Evolutionary conservation across 1,140 invertebrate genomes (phyloP), one percentile per base, ranked within the genome.

Genomic region (Drosophila ohnishii): DNA sequence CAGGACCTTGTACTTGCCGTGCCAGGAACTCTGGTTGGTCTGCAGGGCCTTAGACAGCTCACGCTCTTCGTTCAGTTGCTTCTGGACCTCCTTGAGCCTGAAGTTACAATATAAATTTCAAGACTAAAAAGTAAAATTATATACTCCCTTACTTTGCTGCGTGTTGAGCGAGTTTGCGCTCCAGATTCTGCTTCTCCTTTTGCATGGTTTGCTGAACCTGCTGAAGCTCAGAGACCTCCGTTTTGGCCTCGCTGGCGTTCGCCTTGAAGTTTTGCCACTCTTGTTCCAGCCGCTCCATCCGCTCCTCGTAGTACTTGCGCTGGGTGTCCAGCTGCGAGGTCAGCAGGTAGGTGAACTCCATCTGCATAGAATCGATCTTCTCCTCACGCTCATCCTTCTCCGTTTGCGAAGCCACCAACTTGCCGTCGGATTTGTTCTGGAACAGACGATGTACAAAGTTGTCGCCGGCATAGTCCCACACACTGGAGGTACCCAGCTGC

Each of bases 341-440:
- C n/a, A 99, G 92, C 50, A 99, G 93, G 93, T 99, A 99, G 0
- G 98, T 98, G 85, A 99, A 99, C 93, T 99, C 98, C 61, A 99
- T 92, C 90, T 98, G 97, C 47, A 99, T 95, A 0, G 97, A 96
- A 92, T 99, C 97, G 19, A 98, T 93, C 93, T 99, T 99, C 79
- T 98, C 97, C 75, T 97, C 96, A 39, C 92, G 93, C 61, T 95
- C 94, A 7, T 93, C 93, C 25, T 93, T 93, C 13, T 93, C 93
- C 1, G 92, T 91, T 57, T 93, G 92, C 0, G 95, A 93, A 77
- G 97, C 96, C 1, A 99, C 98, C 89, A 99, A 94, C 93, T 99
- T 99, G 5, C 99, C 99, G 94, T 99, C 98, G n/a, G 94, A 94
- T 93, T 99, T 99, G 92, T 98, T 99, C 92, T 99, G 98, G 5